Percentiles rank a stretch among this genome's conserved stretches.
Evolutionary conservation across 1,140 invertebrate genomes (phyloP).

Genomic region (Drosophila nigrodunni): DNA sequence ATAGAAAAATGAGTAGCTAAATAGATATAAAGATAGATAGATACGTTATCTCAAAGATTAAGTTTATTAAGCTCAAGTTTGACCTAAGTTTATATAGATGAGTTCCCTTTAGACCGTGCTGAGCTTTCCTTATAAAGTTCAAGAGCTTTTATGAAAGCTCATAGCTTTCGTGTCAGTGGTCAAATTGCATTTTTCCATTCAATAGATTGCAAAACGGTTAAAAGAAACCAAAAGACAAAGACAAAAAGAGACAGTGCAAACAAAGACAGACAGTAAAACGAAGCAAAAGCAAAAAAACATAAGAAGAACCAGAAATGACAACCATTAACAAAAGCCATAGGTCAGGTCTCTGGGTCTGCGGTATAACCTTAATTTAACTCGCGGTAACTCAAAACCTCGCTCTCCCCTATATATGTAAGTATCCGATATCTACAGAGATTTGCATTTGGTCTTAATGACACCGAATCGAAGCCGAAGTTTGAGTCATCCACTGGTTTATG

Average conservation of each 20-base stretch:
- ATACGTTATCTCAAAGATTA: too few species aligned
- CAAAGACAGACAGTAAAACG: slow-evolving; percentile 17
- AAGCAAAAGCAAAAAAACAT: slow-evolving; percentile 40
- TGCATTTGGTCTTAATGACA: slow-evolving; percentile 9
- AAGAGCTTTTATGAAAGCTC: too few species aligned
- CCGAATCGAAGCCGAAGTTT: background rate
- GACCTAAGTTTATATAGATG: too few species aligned
- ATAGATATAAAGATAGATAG: too few species aligned
- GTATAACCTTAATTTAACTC: slow-evolving; percentile 54
- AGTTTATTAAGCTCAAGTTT: too few species aligned
- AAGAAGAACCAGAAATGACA: slow-evolving; percentile 38
- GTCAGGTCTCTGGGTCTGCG: slow-evolving; percentile 72
- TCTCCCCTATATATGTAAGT: background rate
- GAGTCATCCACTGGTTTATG: slow-evolving; percentile 21
- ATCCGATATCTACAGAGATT: background rate
- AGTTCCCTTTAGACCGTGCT: too few species aligned
- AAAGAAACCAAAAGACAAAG: slow-evolving; percentile 28
- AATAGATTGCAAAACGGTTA: slow-evolving; percentile 41
- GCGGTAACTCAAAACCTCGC: background rate
- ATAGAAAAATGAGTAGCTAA: background rate
- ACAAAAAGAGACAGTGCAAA: slow-evolving; percentile 30
- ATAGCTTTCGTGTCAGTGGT: too few species aligned
- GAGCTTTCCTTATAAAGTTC: too few species aligned
- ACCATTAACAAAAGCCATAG: slow-evolving; percentile 53
- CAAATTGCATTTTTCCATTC: slow-evolving; percentile 35